phyloP scores from a whole-genome alignment of 2,888 invertebrate genomes.

The Melieria crassipennis region DNA sequence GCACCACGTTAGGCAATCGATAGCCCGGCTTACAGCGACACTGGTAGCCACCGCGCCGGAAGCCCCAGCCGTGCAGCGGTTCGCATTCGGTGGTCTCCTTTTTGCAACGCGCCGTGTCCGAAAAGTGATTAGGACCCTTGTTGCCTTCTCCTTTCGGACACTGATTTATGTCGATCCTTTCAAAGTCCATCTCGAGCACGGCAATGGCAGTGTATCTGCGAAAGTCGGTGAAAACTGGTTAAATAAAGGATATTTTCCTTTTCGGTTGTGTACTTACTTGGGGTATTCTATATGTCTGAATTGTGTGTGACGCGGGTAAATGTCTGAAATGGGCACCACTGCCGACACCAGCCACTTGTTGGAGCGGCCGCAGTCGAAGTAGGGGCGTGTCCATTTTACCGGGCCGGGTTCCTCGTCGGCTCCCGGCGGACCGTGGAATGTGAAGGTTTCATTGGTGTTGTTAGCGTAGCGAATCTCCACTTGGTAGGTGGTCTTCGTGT shows the following conservation, averaged over 20 bases:
- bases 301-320: conserved; percentile 91
- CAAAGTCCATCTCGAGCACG: conserved; percentile 95
- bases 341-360: conserved; percentile 97
- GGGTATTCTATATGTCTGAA: conserved; percentile 94
- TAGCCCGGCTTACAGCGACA: conserved; percentile 91
- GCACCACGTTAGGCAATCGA: conserved; percentile 85
- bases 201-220: conserved; percentile 85
- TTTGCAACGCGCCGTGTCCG: conserved; percentile 90
- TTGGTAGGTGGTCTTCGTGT: conserved; percentile 91
- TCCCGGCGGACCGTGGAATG: conserved; percentile 93
- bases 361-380: conserved; percentile 94
- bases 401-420: conserved; percentile 93
- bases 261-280: conserved; percentile 72
- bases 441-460: conserved; percentile 94
- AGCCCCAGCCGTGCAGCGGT: conserved; percentile 95
- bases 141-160: conserved; percentile 92
- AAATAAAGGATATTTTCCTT: conserved; percentile 11
- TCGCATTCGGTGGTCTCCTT: conserved; percentile 94
- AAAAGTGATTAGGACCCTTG: conserved; percentile 86
- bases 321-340: conserved; percentile 93
- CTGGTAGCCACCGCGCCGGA: conserved; percentile 93
- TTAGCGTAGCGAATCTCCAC: conserved; percentile 94
- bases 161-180: conserved; percentile 96
- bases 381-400: conserved; percentile 92
- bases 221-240: not conserved